A percentile compares a stretch with the other conserved stretches of the same genome.
phyloP scores from a whole-genome alignment of 2,797 vertebrate species.

The Hirundo rustica region DNA sequence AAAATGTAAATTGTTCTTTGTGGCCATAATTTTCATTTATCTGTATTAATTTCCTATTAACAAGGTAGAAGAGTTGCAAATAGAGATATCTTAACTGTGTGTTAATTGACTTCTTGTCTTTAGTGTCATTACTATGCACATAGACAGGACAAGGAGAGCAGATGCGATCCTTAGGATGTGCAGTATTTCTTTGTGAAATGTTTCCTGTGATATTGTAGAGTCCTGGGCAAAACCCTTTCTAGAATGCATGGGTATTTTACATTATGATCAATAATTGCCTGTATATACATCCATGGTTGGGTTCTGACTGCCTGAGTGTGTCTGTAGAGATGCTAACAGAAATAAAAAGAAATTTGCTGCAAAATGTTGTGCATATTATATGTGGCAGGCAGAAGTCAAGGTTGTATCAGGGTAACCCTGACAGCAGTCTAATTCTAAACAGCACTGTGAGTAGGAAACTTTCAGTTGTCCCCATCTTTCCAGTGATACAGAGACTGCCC shows the following conservation, averaged over 20 bases:
- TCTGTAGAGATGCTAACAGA: neutral
- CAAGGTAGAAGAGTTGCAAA: neutral
- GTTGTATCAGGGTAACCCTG: neutral
- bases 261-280: neutral
- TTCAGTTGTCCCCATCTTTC: neutral
- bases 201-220: neutral
- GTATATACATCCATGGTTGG: accelerated
- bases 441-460: neutral
- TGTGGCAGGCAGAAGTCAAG: neutral
- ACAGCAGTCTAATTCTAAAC: neutral
- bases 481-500: neutral
- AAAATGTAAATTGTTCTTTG: neutral
- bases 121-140: neutral
- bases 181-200: neutral
- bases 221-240: neutral
- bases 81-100: neutral
- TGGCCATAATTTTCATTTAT: neutral
- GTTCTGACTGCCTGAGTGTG: neutral
- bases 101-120: neutral
- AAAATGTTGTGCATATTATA: neutral
- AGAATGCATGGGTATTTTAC: neutral
- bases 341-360: neutral
- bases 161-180: neutral
- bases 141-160: neutral
- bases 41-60: neutral